Evolutionary conservation across 1,140 invertebrate genomes (phyloP).

Genomic region (Frieseomelitta varia): DNA sequence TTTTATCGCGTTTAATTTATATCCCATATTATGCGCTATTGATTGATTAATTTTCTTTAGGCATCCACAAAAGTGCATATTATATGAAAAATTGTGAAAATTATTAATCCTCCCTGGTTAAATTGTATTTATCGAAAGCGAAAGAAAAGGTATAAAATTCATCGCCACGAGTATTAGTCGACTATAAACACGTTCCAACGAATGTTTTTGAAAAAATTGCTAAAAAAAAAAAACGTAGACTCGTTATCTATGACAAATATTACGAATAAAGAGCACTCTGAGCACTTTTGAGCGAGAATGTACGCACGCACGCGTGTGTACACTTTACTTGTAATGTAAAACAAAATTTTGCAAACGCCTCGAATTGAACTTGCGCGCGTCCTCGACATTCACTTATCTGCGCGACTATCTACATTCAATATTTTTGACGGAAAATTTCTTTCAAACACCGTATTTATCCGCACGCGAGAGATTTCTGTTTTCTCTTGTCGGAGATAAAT

Average conservation of each 20-base stretch:
- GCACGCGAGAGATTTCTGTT: conserved; percentile 16
- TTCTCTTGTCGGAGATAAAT: conserved; percentile 25
- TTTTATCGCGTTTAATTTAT: conserved; percentile 17
- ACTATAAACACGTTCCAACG: no score
- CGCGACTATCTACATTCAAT: conserved; percentile 3
- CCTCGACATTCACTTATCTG: not conserved
- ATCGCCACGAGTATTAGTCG: no score
- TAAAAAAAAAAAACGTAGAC: no score
- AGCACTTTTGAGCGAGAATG: no score
- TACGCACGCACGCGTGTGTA: not conserved
- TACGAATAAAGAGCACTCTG: no score
- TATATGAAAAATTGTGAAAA: no score
- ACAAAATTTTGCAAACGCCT: not conserved
- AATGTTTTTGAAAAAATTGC: no score
- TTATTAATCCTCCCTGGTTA: no score
- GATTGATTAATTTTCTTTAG: conserved; percentile 45
- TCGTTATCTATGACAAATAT: no score
- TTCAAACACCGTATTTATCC: conserved; percentile 17
- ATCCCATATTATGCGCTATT: conserved; percentile 38
- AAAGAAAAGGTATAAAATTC: no score
- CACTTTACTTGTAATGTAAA: not conserved
- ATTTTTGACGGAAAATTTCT: conserved; percentile 40
- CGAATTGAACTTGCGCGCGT: not conserved
- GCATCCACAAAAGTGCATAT: conserved; percentile 46
- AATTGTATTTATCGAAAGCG: no score